Conservation (phyloP, 2,888 invertebrate species). For the Ceramica pisi region DNA sequence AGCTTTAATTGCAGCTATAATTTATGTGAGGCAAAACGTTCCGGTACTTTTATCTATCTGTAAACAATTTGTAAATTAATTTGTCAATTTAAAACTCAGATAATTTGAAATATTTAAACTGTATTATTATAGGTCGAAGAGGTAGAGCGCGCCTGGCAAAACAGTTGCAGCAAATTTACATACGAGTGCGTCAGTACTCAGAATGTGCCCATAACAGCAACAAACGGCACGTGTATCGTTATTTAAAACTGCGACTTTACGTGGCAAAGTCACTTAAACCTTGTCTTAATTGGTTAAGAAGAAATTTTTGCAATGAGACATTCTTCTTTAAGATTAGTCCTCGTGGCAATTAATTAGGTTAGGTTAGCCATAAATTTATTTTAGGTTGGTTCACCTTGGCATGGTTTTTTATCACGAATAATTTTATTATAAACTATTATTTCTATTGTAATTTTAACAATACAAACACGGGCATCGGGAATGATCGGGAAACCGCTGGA, state of each 20-base stretch:
- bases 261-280: background rate
- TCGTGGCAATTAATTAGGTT: conserved; percentile 2
- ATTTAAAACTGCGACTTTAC: background rate
- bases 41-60: background rate
- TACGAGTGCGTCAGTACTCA: background rate
- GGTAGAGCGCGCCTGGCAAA: conserved; percentile 4
- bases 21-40: background rate
- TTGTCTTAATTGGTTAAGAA: background rate
- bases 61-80: background rate
- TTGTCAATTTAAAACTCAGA: background rate
- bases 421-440: too few species aligned
- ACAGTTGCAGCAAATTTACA: conserved; percentile 19
- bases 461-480: too few species aligned
- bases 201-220: background rate
- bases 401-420: too few species aligned
- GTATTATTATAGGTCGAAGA: too few species aligned
- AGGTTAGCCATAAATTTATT: background rate
- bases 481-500: background rate
- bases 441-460: background rate
- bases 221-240: conserved; percentile 4
- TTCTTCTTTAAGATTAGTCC: background rate
- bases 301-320: background rate
- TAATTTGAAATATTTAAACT: background rate
- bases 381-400: background rate
- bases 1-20: background rate